A percentile compares a stretch with the other conserved stretches of the same genome.
These are phyloP conservation scores for Ageneiosus marmoratus DNA, from an alignment of 2,113 vertebrate species.

Conservation along the genomic window DNA sequence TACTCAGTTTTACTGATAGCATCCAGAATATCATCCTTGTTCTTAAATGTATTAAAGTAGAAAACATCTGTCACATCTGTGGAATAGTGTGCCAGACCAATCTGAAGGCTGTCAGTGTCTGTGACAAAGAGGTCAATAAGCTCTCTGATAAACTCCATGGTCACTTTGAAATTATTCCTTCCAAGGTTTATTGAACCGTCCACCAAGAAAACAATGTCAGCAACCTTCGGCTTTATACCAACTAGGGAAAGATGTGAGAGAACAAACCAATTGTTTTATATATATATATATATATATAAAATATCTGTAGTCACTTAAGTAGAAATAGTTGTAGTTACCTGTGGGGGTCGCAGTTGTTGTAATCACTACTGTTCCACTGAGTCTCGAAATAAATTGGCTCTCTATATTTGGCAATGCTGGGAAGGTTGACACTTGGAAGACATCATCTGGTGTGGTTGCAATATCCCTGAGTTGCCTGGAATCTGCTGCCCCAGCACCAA, in stretches of 20 bases:
- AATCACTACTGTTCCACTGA: constrained; percentile 51
- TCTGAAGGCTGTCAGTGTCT: constrained; percentile 79
- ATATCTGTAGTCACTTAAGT: not conserved
- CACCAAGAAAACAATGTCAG: constrained; percentile 93
- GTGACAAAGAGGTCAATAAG: constrained; percentile 84
- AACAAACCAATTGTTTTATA: constrained; percentile 23
- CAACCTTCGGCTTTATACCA: constrained; percentile 73
- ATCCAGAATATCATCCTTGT: constrained; percentile 77
- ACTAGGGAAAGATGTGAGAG: constrained; percentile 30
- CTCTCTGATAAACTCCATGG: constrained; percentile 79
- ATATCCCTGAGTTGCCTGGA: constrained; percentile 77
- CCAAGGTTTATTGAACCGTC: constrained; percentile 94
- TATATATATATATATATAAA: not conserved
- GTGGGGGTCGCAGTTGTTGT: not conserved
- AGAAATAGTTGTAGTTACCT: constrained; percentile 59
- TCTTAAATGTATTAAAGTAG: constrained; percentile 81
- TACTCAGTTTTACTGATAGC: constrained; percentile 81
- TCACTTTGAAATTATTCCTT: constrained; percentile 78
- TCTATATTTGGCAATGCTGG: constrained; percentile 71
- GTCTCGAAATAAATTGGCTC: constrained; percentile 64
- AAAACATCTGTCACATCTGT: constrained; percentile 87
- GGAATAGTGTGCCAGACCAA: constrained; percentile 88
- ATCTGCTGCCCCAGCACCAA: constrained; percentile 78
- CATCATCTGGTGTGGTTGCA: constrained; percentile 65
- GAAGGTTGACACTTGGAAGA: constrained; percentile 80